Conservation (phyloP, 2,797 vertebrate genomes). For the Takifugu ocellatus region DNA sequence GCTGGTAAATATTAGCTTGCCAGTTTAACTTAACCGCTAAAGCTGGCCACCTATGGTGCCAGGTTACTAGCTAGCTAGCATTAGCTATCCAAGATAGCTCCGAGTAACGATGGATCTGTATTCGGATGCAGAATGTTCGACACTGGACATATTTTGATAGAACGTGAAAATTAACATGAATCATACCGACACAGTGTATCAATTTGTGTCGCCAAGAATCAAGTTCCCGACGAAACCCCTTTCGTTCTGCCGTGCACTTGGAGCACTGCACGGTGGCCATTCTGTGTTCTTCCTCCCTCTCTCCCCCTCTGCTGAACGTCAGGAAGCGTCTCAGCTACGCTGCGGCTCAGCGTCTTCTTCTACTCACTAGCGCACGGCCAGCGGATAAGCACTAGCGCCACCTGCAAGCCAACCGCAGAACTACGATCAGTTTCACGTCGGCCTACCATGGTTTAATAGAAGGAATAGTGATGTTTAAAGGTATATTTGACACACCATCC, state of each 20-base stretch:
- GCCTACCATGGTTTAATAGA: no score
- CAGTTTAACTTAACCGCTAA: conserved; percentile 33
- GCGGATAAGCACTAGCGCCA: not conserved
- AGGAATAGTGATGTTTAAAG: no score
- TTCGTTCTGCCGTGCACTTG: conserved; percentile 93
- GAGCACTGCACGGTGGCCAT: conserved; percentile 97
- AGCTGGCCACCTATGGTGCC: conserved; percentile 27
- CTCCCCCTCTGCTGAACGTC: conserved; percentile 25
- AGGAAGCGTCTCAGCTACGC: conserved; percentile 19
- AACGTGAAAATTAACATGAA: conserved; percentile 29
- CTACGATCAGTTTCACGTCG: no score
- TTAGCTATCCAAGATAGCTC: conserved; percentile 25
- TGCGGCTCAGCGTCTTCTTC: conserved; percentile 1
- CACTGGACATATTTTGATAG: conserved; percentile 2
- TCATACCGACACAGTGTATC: conserved; percentile 95
- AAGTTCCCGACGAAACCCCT: conserved; percentile 96
- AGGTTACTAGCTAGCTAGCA: conserved; percentile 42
- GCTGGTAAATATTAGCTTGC: conserved; percentile 52
- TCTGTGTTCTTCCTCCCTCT: conserved; percentile 77
- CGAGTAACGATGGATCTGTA: conserved; percentile 5
- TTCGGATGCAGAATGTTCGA: not conserved
- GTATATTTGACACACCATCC: no score
- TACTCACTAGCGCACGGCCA: not conserved
- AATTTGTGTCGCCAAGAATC: conserved; percentile 96
- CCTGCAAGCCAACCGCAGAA: not conserved